Percentiles rank a stretch among this genome's conserved stretches.
Evolutionary conservation across 2,797 vertebrate genomes (phyloP).

Genomic region (Cryptoblepharus egeriae): DNA sequence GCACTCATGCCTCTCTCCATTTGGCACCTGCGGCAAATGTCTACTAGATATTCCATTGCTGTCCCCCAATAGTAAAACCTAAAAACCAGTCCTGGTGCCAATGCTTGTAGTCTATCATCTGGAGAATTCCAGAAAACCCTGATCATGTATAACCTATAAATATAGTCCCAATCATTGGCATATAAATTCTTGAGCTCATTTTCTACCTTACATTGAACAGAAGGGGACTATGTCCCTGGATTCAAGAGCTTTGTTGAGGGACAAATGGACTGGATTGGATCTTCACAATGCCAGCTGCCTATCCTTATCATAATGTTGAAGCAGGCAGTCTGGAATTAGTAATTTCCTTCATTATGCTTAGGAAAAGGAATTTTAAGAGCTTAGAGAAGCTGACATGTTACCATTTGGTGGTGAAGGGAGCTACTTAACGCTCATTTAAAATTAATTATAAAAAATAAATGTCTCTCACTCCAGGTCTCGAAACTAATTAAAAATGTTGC

Average conservation of each 20-base stretch:
- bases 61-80: too few species aligned
- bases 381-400: background rate
- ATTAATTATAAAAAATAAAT: slow-evolving; percentile 39
- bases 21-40: too few species aligned
- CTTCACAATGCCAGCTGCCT: background rate
- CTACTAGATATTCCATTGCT: too few species aligned
- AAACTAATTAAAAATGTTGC: slow-evolving; percentile 35
- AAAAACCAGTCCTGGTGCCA: too few species aligned
- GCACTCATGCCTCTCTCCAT: too few species aligned
- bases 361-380: background rate
- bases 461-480: slow-evolving; percentile 20
- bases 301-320: background rate
- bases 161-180: too few species aligned
- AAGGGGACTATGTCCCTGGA: background rate
- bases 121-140: too few species aligned
- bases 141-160: too few species aligned
- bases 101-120: too few species aligned
- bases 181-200: background rate
- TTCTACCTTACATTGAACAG: background rate
- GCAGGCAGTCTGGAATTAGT: background rate
- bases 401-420: slow-evolving; percentile 7
- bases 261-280: background rate
- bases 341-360: background rate
- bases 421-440: slow-evolving; percentile 27
- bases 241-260: background rate